phyloP scores from a whole-genome alignment of 2,888 invertebrate species.

The Criorhina ranunculi region DNA sequence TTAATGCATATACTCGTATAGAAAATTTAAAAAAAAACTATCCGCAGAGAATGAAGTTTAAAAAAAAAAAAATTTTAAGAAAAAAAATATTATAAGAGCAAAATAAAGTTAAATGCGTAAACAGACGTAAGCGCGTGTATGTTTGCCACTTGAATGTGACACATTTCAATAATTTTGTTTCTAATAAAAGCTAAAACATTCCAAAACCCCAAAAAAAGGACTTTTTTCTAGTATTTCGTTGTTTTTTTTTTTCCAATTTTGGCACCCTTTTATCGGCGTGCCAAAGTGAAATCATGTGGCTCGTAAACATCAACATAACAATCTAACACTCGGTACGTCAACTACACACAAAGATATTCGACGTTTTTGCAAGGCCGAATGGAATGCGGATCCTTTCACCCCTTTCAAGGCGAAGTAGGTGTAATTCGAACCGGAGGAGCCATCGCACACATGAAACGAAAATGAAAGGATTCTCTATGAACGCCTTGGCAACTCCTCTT shows the following conservation, averaged over 20 bases:
- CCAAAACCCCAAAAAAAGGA: conserved; percentile 27
- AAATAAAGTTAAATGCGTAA: conserved; percentile 43
- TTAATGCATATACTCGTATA: conserved; percentile 62
- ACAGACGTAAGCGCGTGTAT: conserved; percentile 39
- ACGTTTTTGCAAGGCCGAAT: neutral
- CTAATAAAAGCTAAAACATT: conserved; percentile 60
- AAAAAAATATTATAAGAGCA: conserved; percentile 51
- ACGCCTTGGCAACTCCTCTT: neutral
- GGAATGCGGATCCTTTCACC: conserved; percentile 32
- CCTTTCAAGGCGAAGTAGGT: neutral
- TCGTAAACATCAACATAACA: conserved; percentile 51
- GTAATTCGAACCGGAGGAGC: conserved; percentile 7
- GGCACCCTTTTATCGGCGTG: conserved; percentile 9
- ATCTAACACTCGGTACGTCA: conserved; percentile 7
- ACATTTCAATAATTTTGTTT: conserved; percentile 67
- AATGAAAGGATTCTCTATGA: conserved; percentile 36
- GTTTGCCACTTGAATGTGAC: conserved; percentile 57
- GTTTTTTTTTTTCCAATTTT: neutral
- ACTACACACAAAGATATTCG: conserved; percentile 2
- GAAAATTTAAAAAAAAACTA: conserved; percentile 11
- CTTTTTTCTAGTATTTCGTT: conserved; percentile 13
- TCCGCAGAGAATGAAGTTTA: conserved; percentile 23
- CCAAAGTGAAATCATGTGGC: conserved; percentile 13
- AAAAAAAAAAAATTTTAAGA: conserved; percentile 22
- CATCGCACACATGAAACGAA: conserved; percentile 12